These are phyloP conservation scores for Daubentonia madagascariensis DNA, from an alignment of 2,113 vertebrate species.

Conservation along the genomic window DNA sequence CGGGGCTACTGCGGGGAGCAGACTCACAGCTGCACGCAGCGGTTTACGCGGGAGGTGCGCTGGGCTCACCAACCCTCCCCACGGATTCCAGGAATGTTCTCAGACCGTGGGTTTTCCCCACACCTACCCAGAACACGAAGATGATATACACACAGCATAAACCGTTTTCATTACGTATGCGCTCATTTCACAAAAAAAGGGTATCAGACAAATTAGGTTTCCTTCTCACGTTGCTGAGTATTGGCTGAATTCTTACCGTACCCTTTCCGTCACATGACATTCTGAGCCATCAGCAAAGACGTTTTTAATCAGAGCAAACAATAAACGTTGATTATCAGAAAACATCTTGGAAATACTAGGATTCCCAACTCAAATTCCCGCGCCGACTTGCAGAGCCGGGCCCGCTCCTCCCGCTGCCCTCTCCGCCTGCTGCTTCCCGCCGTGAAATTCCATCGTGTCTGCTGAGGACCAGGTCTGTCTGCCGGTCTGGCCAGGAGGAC, in stretches of 20 bases:
- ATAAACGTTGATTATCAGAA: too few species aligned
- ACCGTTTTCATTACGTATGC: neutral
- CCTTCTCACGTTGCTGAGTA: neutral
- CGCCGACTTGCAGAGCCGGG: too few species aligned
- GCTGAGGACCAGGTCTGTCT: neutral
- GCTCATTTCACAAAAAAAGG: neutral
- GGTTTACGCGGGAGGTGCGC: rapidly evolving
- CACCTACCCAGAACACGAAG: neutral
- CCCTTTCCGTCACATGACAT: too few species aligned
- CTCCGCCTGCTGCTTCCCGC: too few species aligned
- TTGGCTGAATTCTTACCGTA: neutral
- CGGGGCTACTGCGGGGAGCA: rapidly evolving
- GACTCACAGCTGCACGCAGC: rapidly evolving
- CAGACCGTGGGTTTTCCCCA: neutral
- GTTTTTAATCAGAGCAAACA: too few species aligned
- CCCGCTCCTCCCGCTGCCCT: too few species aligned
- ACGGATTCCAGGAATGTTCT: neutral
- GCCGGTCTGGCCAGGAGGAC: too few species aligned
- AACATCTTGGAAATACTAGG: too few species aligned
- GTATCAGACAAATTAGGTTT: conserved; percentile 32
- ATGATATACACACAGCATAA: neutral
- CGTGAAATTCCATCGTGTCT: neutral
- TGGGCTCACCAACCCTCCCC: neutral
- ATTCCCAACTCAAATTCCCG: too few species aligned
- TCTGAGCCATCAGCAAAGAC: too few species aligned